Evolutionary conservation across 2,797 vertebrate species (phyloP).

Genomic region (Myotis findleyi): DNA sequence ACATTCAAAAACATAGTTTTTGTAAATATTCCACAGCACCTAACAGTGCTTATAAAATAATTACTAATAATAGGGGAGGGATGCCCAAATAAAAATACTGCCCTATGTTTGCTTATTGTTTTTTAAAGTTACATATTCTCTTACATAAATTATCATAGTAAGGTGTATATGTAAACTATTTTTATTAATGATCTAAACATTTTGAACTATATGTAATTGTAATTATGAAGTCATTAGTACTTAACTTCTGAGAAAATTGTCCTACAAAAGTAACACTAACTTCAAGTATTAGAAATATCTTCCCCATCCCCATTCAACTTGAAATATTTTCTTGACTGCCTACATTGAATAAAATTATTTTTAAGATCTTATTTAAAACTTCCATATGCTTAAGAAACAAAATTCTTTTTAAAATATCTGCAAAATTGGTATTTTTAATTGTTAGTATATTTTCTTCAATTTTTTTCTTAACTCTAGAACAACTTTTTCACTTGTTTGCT

Average conservation of each 20-base stretch:
- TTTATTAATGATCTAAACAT: constrained; percentile 35
- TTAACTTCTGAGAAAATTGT: constrained; percentile 22
- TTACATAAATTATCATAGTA: background rate
- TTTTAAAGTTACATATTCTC: constrained; percentile 43
- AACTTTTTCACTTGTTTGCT: constrained; percentile 13
- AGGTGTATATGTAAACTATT: background rate
- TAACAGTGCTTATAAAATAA: background rate
- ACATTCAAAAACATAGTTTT: constrained; percentile 34
- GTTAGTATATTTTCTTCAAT: background rate
- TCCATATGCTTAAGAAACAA: constrained; percentile 19
- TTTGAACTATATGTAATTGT: background rate
- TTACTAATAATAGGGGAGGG: background rate
- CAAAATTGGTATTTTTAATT: constrained; percentile 37
- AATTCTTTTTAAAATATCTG: background rate
- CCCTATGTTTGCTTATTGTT: background rate
- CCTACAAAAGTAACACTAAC: constrained; percentile 30
- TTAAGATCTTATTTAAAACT: constrained; percentile 12
- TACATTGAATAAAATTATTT: constrained; percentile 17
- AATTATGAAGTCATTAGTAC: background rate
- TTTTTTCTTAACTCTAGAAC: constrained; percentile 22
- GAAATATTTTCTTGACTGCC: background rate
- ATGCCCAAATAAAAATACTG: background rate
- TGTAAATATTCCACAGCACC: constrained; percentile 15
- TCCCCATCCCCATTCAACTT: background rate
- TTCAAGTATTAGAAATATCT: constrained; percentile 7